A percentile compares a stretch with the other conserved stretches of the same genome.
Conservation (phyloP, 2,888 invertebrate genomes). For the Neocrepidodera transversa region DNA sequence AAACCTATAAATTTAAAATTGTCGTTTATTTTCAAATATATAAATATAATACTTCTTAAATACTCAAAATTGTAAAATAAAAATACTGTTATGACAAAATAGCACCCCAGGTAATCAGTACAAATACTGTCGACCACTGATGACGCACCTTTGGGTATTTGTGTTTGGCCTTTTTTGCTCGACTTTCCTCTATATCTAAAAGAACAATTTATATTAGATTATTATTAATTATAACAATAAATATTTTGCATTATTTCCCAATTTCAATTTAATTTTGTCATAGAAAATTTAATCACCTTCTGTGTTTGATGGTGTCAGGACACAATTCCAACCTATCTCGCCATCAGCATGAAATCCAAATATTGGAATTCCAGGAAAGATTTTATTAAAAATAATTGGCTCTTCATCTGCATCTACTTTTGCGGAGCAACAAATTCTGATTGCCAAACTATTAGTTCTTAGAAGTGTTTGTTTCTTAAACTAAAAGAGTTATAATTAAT, state of each 20-base stretch:
- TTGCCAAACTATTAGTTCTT: constrained; percentile 44
- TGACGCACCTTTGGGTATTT: constrained; percentile 45
- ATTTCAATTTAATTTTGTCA: too few species aligned
- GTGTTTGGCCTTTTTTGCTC: constrained; percentile 39
- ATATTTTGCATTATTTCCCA: too few species aligned
- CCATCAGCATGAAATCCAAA: constrained; percentile 52
- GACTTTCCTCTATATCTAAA: constrained; percentile 33
- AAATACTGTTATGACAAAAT: constrained; percentile 18
- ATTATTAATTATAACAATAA: not conserved
- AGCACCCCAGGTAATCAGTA: constrained; percentile 50
- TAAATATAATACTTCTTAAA: too few species aligned
- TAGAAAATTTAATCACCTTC: constrained; percentile 25
- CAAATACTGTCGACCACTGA: constrained; percentile 51
- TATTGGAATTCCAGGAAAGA: constrained; percentile 49
- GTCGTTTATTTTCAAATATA: too few species aligned
- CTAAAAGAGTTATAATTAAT: constrained; percentile 43
- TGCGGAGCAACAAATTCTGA: constrained; percentile 51
- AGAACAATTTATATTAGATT: not conserved
- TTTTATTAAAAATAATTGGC: constrained; percentile 43
- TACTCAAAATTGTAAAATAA: constrained; percentile 19
- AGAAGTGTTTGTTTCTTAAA: constrained; percentile 45
- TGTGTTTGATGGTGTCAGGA: constrained; percentile 15
- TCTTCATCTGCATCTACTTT: constrained; percentile 47
- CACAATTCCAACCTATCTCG: constrained; percentile 54
- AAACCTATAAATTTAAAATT: too few species aligned